Percentiles rank a stretch among this genome's conserved stretches.
phyloP scores from a whole-genome alignment of 2,888 invertebrate genomes.

The Drosophila emarginata region DNA sequence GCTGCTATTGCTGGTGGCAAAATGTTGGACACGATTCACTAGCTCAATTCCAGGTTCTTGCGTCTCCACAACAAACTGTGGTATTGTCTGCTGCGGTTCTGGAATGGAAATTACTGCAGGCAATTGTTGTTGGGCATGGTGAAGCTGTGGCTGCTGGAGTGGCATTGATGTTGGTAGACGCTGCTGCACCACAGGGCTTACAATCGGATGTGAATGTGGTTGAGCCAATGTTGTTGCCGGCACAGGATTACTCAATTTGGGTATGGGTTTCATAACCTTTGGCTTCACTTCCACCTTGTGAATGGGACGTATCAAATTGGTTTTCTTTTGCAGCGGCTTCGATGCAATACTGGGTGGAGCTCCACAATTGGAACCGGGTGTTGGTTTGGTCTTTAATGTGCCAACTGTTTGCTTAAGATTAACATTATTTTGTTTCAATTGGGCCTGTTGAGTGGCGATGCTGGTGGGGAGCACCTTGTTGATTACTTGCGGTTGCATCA shows the following conservation, averaged over 20 bases:
- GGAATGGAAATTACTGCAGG: slow-evolving; percentile 22
- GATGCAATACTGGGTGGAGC: slow-evolving; percentile 70
- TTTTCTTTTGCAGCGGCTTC: slow-evolving; percentile 68
- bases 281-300: slow-evolving; percentile 79
- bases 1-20: slow-evolving; percentile 34
- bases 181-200: not conserved
- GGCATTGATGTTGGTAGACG: slow-evolving; percentile 4
- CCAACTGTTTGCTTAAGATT: slow-evolving; percentile 32
- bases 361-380: slow-evolving; percentile 54
- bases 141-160: slow-evolving; percentile 24
- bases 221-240: slow-evolving; percentile 27
- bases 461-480: slow-evolving; percentile 79
- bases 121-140: slow-evolving; percentile 31
- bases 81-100: slow-evolving; percentile 50
- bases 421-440: slow-evolving; percentile 26
- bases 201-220: slow-evolving; percentile 17
- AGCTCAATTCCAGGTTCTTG: slow-evolving; percentile 52
- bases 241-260: slow-evolving; percentile 32
- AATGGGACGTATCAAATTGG: slow-evolving; percentile 78
- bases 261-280: slow-evolving; percentile 68
- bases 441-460: slow-evolving; percentile 55
- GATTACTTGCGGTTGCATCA: slow-evolving; percentile 73
- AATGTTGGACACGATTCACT: slow-evolving; percentile 59
- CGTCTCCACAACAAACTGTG: slow-evolving; percentile 47
- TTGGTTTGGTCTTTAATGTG: slow-evolving; percentile 56